These are phyloP conservation scores for Spondyliosoma cantharus DNA, from an alignment of 2,797 vertebrate genomes.

Conservation along the genomic window DNA sequence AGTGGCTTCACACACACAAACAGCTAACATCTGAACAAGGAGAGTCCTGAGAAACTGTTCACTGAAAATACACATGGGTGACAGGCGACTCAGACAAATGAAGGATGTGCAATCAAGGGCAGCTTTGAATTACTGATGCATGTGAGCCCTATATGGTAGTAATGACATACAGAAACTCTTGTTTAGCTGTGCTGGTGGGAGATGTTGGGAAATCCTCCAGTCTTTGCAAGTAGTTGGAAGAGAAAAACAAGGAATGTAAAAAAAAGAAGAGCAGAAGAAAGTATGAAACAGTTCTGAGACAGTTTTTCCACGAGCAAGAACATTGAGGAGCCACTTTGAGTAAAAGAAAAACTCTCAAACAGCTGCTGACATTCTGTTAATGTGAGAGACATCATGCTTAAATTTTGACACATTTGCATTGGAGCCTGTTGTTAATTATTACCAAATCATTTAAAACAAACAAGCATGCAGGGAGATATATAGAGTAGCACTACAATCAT, in stretches of 20 bases:
- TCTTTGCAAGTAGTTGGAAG: constrained; percentile 85
- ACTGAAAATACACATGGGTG: constrained; percentile 65
- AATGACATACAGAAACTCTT: constrained; percentile 99
- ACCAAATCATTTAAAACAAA: constrained; percentile 2
- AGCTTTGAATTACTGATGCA: constrained; percentile 40
- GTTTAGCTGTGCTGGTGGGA: constrained; percentile 99
- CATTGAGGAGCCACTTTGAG: neutral
- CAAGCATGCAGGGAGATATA: neutral
- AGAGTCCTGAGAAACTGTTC: constrained; percentile 12
- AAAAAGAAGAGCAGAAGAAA: constrained; percentile 61
- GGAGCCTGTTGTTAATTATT: neutral
- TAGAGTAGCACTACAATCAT: neutral
- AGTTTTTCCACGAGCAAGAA: constrained; percentile 33
- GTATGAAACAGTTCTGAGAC: constrained; percentile 52
- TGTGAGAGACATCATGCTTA: neutral
- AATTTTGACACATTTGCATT: neutral
- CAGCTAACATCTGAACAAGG: neutral
- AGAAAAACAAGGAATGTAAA: constrained; percentile 76
- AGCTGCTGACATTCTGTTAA: constrained; percentile 1
- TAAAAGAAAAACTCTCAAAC: constrained; percentile 2
- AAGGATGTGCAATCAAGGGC: constrained; percentile 40
- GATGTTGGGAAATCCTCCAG: constrained; percentile 99
- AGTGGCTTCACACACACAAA: constrained; percentile 14
- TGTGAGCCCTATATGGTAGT: constrained; percentile 69
- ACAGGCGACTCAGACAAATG: constrained; percentile 67